These are phyloP conservation scores for Silvanus unidentatus DNA, from an alignment of 2,888 invertebrate genomes.

Conservation along the genomic window DNA sequence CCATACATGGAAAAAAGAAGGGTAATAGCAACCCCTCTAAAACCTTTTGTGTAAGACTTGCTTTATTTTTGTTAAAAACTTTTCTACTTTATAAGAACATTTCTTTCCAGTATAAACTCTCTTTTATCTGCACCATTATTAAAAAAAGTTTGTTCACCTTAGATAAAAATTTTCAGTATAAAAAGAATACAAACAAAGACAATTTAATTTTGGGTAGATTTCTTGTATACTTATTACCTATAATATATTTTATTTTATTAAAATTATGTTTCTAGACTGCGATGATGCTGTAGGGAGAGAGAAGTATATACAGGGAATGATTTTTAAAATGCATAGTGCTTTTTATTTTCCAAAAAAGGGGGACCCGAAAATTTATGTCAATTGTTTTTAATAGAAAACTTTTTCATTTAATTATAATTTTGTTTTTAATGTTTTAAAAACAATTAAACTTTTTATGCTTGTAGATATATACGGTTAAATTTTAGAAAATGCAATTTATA, in stretches of 20 bases:
- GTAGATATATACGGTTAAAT: too few species aligned
- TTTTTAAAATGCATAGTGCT: too few species aligned
- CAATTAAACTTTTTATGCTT: too few species aligned
- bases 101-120: constrained; percentile 39
- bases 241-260: neutral
- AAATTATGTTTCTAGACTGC: too few species aligned
- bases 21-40: constrained; percentile 9
- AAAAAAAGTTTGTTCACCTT: constrained; percentile 39
- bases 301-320: too few species aligned
- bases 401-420: too few species aligned
- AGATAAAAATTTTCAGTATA: constrained; percentile 26
- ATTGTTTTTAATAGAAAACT: too few species aligned
- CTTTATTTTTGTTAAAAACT: constrained; percentile 38
- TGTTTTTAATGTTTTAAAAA: too few species aligned
- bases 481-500: too few species aligned
- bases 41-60: constrained; percentile 31
- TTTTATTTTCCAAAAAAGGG: too few species aligned
- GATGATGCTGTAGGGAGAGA: too few species aligned
- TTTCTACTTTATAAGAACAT: constrained; percentile 39
- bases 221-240: neutral
- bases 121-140: constrained; percentile 41
- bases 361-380: too few species aligned
- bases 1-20: neutral
- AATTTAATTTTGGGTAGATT: constrained; percentile 25
- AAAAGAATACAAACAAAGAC: constrained; percentile 27